Evolutionary conservation across 1,140 invertebrate genomes (phyloP).

Genomic region (Monochamus saltuarius): DNA sequence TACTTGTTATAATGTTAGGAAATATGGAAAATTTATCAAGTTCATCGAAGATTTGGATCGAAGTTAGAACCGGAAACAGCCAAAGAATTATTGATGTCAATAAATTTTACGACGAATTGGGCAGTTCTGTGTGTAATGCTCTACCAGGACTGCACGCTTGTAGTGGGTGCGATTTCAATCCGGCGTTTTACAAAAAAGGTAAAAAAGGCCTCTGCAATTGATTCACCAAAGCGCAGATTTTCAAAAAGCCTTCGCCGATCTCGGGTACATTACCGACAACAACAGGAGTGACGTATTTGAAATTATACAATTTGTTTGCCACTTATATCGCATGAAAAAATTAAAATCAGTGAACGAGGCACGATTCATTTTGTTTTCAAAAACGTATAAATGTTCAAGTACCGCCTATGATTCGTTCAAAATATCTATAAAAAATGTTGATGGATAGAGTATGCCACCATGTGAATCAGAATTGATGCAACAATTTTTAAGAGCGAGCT

Average conservation of each 20-base stretch:
- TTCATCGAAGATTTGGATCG: conserved; percentile 22
- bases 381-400: conserved; percentile 17
- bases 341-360: conserved; percentile 18
- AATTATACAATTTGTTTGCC: conserved; percentile 17
- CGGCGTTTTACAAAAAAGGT: conserved; percentile 10
- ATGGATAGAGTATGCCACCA: conserved; percentile 10
- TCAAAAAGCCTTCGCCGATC: conserved; percentile 3
- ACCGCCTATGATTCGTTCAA: conserved; percentile 9
- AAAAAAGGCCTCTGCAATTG: conserved; percentile 8
- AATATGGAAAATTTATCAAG: conserved; percentile 35
- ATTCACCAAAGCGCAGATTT: conserved; percentile 1
- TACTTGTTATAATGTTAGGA: conserved; percentile 39
- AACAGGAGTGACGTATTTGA: too few species aligned
- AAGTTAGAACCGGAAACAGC: conserved; percentile 29
- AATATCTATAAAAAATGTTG: conserved; percentile 13
- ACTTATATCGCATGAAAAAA: conserved; percentile 16
- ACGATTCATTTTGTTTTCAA: conserved; percentile 24
- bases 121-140: conserved; percentile 2
- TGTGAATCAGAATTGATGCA: conserved; percentile 20
- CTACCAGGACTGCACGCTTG: conserved; percentile 11
- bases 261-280: too few species aligned
- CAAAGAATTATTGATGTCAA: conserved; percentile 26
- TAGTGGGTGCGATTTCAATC: conserved; percentile 8
- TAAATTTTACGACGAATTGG: conserved; percentile 22
- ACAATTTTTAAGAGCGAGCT: conserved; percentile 20